Percentiles rank a stretch among this genome's conserved stretches.
phyloP scores from a whole-genome alignment of 2,888 invertebrate species.

The Noctuana brunneofusca region DNA sequence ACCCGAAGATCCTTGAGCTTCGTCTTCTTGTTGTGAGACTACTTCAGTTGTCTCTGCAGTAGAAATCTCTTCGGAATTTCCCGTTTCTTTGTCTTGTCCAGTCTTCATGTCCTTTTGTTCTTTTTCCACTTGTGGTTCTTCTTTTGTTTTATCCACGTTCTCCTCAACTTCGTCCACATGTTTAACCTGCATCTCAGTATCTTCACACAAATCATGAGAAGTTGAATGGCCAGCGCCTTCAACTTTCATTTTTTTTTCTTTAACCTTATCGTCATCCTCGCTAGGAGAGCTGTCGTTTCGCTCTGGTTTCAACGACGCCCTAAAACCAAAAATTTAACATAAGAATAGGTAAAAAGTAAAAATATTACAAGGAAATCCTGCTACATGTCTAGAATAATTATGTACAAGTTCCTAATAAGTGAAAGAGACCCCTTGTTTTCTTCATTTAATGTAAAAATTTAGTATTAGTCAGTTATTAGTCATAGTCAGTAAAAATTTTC shows the following conservation, averaged over 20 bases:
- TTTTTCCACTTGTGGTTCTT: neutral
- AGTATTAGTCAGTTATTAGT: no score
- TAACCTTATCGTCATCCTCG: neutral
- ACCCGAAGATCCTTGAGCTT: neutral
- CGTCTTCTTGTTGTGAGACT: neutral
- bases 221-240: neutral
- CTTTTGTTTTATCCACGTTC: neutral
- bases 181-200: neutral
- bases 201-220: neutral
- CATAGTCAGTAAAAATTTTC: no score
- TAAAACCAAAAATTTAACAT: neutral
- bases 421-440: no score
- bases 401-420: no score
- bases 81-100: neutral
- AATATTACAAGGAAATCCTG: no score
- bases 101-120: neutral
- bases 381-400: no score
- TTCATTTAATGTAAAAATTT: no score
- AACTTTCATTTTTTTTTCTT: slow-evolving; percentile 7
- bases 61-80: neutral
- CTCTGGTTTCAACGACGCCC: neutral
- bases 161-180: neutral
- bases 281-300: neutral
- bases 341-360: no score
- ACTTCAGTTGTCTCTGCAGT: neutral